phyloP scores from a whole-genome alignment of 1,140 invertebrate species.

The Calliphora vicina region DNA sequence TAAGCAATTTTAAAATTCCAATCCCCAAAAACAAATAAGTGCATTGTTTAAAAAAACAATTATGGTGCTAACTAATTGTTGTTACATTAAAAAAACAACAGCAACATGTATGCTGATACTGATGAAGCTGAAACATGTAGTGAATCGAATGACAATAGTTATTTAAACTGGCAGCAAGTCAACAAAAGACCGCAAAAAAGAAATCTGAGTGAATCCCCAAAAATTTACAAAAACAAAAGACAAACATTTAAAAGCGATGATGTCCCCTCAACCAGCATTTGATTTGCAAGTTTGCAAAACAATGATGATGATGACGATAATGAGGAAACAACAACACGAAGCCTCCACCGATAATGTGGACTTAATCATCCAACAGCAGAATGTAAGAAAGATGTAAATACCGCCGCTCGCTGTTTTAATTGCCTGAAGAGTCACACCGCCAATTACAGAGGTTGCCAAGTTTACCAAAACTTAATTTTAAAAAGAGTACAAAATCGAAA shows the following conservation, averaged over 20 bases:
- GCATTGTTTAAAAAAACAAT: no score
- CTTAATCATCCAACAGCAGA: conserved; percentile 50
- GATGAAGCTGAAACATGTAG: background rate
- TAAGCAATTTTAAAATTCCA: no score
- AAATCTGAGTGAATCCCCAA: background rate
- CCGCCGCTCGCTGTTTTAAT: conserved; percentile 51
- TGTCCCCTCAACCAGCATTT: background rate
- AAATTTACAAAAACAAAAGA: background rate
- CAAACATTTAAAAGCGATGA: background rate
- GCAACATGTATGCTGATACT: background rate
- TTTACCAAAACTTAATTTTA: conserved; percentile 46
- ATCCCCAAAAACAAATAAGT: no score
- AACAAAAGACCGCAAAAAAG: background rate
- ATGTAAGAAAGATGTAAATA: conserved; percentile 39
- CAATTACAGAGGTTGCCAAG: conserved; percentile 57
- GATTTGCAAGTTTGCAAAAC: background rate
- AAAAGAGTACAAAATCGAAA: background rate
- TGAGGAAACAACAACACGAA: background rate
- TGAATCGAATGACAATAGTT: background rate
- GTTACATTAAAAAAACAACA: background rate
- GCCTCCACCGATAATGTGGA: conserved; percentile 47
- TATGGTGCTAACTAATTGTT: background rate
- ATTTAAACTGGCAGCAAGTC: background rate
- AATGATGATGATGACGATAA: background rate
- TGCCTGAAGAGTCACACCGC: conserved; percentile 58